Base-by-base conservation (phyloP, 2,888 invertebrate genomes). In the Chymomyza fuscimana region DNA sequence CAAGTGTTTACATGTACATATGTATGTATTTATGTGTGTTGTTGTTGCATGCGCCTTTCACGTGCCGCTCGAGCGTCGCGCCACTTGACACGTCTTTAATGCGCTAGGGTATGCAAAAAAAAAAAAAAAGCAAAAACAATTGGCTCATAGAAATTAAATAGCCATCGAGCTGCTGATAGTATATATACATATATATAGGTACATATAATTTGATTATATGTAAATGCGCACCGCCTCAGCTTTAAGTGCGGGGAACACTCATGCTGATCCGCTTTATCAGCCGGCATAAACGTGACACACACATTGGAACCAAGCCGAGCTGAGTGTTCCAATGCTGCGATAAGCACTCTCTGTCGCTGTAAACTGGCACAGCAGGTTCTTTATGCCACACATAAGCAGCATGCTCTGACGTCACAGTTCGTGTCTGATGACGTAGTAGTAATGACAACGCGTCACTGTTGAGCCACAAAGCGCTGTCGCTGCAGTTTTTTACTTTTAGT, bases 341-440 rank as follows among this genome's bases (percentile, higher is more conserved):
- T 58, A 58, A 29, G 15, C 22, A 29, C 29, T 58, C 19, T 58
- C 40, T 10, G 40, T 2, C 19, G 3, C 22, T 58, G 29, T 58
- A 51, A 66, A 71, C 72, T 71, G 72, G 72, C 66, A 66, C 72
- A 72, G 71, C 72, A 72, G 72, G 72, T 72, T 72, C 67, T 52
- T 19, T 22, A 10, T 56, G 58, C 16, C 60, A 46, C 40, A 46
- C 12, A 46, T 46, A 46, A 46, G 4, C 40, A 46, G 40, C 40
- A 46, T 46, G 40, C 22, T 54, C 54, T 54, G 54, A 54, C 54
- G 52, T 54, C 36, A 36, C 19, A 16, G 56, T 52, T 9, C 32
- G 54, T n/a, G 9, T 4, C 52, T 36, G 46, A 46, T 62, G 50
- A 22, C 62, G 54, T 54, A 1, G 54, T n/a, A 15, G 22, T 19